Evolutionary conservation across 2,797 vertebrate genomes (phyloP).

Genomic region (Glyptemys insculpta): DNA sequence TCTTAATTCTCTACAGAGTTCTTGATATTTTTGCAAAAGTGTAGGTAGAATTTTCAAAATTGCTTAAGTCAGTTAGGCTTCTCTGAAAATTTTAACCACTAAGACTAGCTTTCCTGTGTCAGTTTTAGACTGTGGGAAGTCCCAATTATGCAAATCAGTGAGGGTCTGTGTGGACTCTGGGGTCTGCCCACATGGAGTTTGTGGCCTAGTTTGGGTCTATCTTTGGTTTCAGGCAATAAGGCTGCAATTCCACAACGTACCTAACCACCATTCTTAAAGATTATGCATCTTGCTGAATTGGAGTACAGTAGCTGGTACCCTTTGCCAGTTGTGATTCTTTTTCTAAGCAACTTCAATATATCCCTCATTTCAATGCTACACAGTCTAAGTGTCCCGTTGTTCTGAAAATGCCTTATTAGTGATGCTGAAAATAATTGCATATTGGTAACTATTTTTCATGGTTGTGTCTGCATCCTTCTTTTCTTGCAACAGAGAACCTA

Average conservation of each 20-base stretch:
- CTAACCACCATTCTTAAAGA: not conserved
- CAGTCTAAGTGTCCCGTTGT: not conserved
- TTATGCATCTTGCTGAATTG: not conserved
- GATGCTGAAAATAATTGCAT: not conserved
- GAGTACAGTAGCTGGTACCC: not conserved
- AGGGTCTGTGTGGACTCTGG: not conserved
- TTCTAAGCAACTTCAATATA: not conserved
- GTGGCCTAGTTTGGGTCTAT: not conserved
- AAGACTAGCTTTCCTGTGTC: not conserved
- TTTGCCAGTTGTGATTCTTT: not conserved
- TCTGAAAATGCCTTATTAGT: not conserved
- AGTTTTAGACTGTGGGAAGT: not conserved
- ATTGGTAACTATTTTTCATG: not conserved
- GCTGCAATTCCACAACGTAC: not conserved
- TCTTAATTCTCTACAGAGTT: not conserved
- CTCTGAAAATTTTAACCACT: not conserved
- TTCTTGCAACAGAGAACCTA: not conserved
- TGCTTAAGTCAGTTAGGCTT: not conserved
- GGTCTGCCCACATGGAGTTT: not conserved
- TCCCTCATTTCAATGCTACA: not conserved
- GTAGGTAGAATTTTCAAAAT: not conserved
- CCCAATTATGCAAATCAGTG: not conserved
- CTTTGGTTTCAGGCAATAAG: not conserved
- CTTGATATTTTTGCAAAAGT: not conserved
- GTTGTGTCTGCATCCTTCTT: slow-evolving; percentile 9